Evolutionary conservation across 1,140 invertebrate species (phyloP).

Genomic region (Dendroctonus valens): DNA sequence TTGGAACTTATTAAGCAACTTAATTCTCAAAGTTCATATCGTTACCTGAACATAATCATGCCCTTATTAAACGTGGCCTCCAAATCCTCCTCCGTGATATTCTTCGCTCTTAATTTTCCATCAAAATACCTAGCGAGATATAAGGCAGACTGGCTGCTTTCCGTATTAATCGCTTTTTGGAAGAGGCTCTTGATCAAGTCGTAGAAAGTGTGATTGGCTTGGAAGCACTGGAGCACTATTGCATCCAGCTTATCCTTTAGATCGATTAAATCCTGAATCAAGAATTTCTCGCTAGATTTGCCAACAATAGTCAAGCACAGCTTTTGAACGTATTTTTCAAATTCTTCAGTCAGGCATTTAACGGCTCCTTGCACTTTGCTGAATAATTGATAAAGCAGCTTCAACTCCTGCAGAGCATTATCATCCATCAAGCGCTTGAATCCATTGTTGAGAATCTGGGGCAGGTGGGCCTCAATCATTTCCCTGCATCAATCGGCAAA

Average conservation of each 20-base stretch:
- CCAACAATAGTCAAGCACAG: slow-evolving; percentile 92
- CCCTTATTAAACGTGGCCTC: slow-evolving; percentile 95
- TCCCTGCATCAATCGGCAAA: no score
- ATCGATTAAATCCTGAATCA: slow-evolving; percentile 93
- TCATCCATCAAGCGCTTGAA: slow-evolving; percentile 83
- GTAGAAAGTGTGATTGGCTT: slow-evolving; percentile 87
- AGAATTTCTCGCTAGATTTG: slow-evolving; percentile 92
- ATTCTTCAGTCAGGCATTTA: slow-evolving; percentile 79
- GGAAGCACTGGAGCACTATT: slow-evolving; percentile 87
- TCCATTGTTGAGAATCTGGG: slow-evolving; percentile 93
- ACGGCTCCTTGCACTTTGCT: slow-evolving; percentile 86
- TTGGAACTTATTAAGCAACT: no score
- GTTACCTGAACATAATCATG: slow-evolving; percentile 85
- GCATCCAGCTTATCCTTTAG: slow-evolving; percentile 97
- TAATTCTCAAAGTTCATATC: no score
- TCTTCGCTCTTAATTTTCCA: slow-evolving; percentile 81
- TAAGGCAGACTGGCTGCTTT: slow-evolving; percentile 96
- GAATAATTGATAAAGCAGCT: slow-evolving; percentile 84
- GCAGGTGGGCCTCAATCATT: no score
- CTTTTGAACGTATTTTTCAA: slow-evolving; percentile 93
- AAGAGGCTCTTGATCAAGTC: slow-evolving; percentile 94
- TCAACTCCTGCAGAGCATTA: slow-evolving; percentile 82
- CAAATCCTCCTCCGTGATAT: slow-evolving; percentile 95
- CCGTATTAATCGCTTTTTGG: slow-evolving; percentile 94
- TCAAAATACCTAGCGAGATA: slow-evolving; percentile 76